A percentile compares a stretch with the other conserved stretches of the same genome.
Conservation (phyloP, 2,113 vertebrate genomes). For the Electrona antarctica region DNA sequence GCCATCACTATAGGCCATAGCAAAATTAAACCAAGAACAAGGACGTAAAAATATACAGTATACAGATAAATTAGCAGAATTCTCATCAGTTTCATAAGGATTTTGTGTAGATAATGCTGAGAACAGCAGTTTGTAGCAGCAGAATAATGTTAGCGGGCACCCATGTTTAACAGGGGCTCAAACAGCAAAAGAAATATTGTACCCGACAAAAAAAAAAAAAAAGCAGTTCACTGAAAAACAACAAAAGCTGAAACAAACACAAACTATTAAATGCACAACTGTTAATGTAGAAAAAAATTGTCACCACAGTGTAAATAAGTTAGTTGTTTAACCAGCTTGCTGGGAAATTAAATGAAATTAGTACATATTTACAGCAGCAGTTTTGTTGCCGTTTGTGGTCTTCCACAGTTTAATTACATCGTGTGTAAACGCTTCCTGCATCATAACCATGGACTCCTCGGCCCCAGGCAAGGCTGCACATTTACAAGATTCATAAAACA, state of each 20-base stretch:
- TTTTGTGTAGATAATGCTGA: constrained; percentile 9
- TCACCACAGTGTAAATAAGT: constrained; percentile 21
- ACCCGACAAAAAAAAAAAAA: background rate
- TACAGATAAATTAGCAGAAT: background rate
- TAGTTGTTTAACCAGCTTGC: constrained; percentile 8
- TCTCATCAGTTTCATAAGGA: background rate
- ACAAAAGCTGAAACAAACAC: constrained; percentile 14
- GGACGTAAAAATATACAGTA: background rate
- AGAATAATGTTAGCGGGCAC: constrained; percentile 2
- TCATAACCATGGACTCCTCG: constrained; percentile 10
- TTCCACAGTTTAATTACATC: constrained; percentile 29
- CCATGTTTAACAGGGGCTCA: constrained; percentile 6
- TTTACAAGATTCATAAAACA: constrained; percentile 42
- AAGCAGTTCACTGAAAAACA: background rate
- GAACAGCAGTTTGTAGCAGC: constrained; percentile 6
- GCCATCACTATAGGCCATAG: background rate
- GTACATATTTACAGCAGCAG: constrained; percentile 67
- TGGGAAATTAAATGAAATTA: constrained; percentile 39
- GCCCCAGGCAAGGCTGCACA: constrained; percentile 39
- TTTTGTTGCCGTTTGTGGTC: constrained; percentile 28
- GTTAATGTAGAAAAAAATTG: background rate
- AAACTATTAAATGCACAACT: constrained; percentile 3
- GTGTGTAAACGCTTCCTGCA: constrained; percentile 34
- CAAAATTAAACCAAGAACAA: constrained; percentile 1
- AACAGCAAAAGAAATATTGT: constrained; percentile 5